Percentiles rank a stretch among this genome's conserved stretches.
These are phyloP conservation scores for Sebastes vulpes DNA, from an alignment of 2,797 vertebrate genomes.

Conservation along the genomic window DNA sequence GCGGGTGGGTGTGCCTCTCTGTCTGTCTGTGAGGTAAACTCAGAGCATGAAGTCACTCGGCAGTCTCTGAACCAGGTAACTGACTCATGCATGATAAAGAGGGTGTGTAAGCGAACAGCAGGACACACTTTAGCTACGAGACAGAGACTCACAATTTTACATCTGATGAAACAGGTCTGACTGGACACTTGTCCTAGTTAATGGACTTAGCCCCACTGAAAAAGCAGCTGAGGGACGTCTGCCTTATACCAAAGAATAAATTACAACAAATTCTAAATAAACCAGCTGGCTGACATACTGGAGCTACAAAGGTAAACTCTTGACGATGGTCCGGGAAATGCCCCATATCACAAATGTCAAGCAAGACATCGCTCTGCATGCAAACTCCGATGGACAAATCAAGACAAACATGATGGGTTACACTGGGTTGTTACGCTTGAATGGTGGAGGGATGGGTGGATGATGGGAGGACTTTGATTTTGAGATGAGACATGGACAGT, in stretches of 20 bases:
- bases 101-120: slow-evolving; percentile 11
- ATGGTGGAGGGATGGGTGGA: not conserved
- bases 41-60: slow-evolving; percentile 33
- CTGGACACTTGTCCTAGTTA: not conserved
- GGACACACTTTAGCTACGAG: not conserved
- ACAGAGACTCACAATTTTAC: not conserved
- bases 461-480: not conserved
- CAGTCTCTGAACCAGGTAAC: not conserved
- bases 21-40: slow-evolving; percentile 2
- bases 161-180: not conserved
- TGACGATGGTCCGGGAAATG: not conserved
- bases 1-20: not conserved
- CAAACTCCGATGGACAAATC: slow-evolving; percentile 18
- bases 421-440: not conserved
- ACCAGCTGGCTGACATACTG: not conserved
- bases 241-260: not conserved
- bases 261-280: not conserved
- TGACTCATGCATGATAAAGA: slow-evolving; percentile 1
- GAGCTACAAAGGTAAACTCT: not conserved
- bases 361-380: slow-evolving; percentile 38
- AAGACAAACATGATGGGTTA: slow-evolving; percentile 24
- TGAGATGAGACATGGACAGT: slow-evolving; percentile 6
- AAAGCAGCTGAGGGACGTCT: not conserved
- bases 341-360: not conserved
- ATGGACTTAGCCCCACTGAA: not conserved